Evolutionary conservation across 2,797 vertebrate genomes (phyloP).

Genomic region (Nyctibius grandis): DNA sequence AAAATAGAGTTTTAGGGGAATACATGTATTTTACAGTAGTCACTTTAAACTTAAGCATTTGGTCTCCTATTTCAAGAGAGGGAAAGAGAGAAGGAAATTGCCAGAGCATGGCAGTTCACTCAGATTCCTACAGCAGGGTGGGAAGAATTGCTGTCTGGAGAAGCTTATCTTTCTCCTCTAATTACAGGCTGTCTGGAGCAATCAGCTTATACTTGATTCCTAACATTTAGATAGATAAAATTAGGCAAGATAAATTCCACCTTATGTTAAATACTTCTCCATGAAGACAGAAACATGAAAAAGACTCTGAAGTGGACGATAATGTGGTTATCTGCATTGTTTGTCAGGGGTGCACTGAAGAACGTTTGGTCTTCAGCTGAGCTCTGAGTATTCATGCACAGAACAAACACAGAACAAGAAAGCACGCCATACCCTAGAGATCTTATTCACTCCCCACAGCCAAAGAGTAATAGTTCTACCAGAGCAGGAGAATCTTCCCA

Average conservation of each 20-base stretch:
- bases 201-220: neutral
- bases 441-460: neutral
- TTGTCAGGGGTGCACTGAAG: neutral
- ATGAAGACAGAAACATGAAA: neutral
- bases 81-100: neutral
- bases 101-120: neutral
- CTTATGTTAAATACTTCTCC: neutral
- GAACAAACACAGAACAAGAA: neutral
- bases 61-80: neutral
- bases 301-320: neutral
- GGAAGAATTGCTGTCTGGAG: neutral
- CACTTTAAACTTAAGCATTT: neutral
- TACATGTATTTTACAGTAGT: neutral
- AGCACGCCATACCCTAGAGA: neutral
- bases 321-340: neutral
- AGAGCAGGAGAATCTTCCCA: neutral
- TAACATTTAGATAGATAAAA: constrained; percentile 41
- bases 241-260: constrained; percentile 44
- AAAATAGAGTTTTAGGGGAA: neutral
- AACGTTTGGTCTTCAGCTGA: neutral
- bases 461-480: neutral
- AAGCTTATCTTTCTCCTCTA: neutral
- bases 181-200: neutral
- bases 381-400: neutral
- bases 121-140: neutral